Base-by-base conservation (phyloP, 2,797 vertebrate species). In the Aeoliscus strigatus region DNA sequence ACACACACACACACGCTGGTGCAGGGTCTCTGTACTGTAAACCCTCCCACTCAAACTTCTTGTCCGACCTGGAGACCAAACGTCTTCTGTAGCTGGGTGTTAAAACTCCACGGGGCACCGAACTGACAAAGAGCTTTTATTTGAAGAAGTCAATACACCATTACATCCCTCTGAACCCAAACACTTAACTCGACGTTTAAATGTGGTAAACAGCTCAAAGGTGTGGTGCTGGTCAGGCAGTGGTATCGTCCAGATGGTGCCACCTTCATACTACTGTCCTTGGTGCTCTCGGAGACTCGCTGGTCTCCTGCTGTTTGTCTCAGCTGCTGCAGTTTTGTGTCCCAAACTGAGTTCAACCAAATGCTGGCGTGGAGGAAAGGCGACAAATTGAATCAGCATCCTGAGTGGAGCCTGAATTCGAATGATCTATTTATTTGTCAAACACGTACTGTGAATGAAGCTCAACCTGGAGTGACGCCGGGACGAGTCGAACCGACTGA, bases 221-320 rank as follows among this genome's bases (percentile, higher is more conserved):
- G 67, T 8, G 6, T 63, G 79, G 76, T 83, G 79, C 79, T 82
- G 72, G 67, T 75, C 71, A 53, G 71, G 44, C 53, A 51, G 63
- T 59, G 54, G 55, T 41, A 25, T 35, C 60, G 33, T 66, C 47
- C 43, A 63, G 64, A 75, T 64, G 72, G 70, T 81, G 75, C 74
- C 66, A 69, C 61, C 68, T 69, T 42, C 63, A 36, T 63, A 58
- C 56, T 39, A 68, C 61, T 56, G 46, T 58, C 61, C 38, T 66
- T 73, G 80, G 79, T 84, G 83, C 80, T 84, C 50, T 56, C 36
- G 1, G 62, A 71, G 74, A 66, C 70, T 48, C 10, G 52, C 43
- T 1, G 1, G 54, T 75, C 79, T 81, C 68, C 56, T 60, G 52
- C 62, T 59, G 64, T 66, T 79, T 75, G 18, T 21, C n/a, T n/a